Evolutionary conservation across 53 echinoderm and acorn worm genomes (phyloP).

Genomic region (Paracentrotus lividus): DNA sequence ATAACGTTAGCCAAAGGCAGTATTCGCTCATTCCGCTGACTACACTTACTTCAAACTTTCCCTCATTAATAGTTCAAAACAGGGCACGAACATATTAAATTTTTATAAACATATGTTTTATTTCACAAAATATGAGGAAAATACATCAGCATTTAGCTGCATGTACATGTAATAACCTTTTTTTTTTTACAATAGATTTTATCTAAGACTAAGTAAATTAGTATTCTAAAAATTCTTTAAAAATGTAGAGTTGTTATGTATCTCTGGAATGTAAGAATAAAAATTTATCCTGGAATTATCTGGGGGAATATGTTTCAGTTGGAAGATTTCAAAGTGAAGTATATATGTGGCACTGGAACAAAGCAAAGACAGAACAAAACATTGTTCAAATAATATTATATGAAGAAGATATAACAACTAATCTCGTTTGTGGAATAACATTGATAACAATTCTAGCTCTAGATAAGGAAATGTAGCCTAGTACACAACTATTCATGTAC

Average conservation of each 20-base stretch:
- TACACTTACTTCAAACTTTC: too few species aligned
- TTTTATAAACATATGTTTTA: not conserved
- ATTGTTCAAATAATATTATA: too few species aligned
- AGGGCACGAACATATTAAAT: not conserved
- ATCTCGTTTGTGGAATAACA: not conserved
- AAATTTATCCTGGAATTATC: not conserved
- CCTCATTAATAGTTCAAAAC: too few species aligned
- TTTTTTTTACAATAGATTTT: not conserved
- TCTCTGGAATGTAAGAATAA: too few species aligned
- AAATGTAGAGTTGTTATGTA: too few species aligned
- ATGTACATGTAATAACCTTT: not conserved
- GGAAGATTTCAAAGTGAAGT: not conserved
- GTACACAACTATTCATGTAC: not conserved
- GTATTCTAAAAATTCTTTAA: not conserved
- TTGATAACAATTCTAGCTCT: not conserved
- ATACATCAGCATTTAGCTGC: not conserved
- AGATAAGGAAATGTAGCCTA: not conserved
- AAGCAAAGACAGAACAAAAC: not conserved
- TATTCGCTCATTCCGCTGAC: too few species aligned
- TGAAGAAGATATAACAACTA: not conserved
- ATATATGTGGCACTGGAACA: not conserved
- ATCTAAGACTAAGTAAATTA: not conserved
- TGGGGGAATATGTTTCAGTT: not conserved
- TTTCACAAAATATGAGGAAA: conserved; percentile 44
- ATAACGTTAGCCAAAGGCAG: too few species aligned